Percentiles rank a stretch among this genome's conserved stretches.
These are phyloP conservation scores for Pitta sordida DNA, from an alignment of 2,113 vertebrate species.

Conservation along the genomic window DNA sequence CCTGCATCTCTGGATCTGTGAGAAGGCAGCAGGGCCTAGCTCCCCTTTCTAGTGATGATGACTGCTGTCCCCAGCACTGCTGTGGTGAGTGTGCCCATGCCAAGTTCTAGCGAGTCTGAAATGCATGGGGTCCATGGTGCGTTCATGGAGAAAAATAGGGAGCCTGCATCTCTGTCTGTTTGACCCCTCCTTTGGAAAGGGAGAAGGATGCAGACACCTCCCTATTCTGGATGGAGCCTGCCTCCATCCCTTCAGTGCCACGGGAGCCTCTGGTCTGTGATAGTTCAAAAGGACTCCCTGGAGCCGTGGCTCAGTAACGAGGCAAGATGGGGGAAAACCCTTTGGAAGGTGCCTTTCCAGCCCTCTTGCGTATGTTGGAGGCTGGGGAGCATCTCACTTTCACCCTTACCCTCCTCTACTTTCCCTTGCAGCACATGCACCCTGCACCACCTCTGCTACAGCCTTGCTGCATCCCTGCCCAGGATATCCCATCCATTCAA, in stretches of 20 bases:
- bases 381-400: neutral
- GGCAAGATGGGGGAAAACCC: neutral
- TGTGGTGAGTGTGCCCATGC: neutral
- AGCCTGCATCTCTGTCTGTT: neutral
- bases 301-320: neutral
- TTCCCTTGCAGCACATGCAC: neutral
- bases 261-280: neutral
- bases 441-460: neutral
- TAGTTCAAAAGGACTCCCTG: neutral
- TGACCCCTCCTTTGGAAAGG: neutral
- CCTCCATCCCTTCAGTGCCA: neutral
- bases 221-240: neutral
- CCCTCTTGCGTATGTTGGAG: fast-evolving
- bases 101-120: neutral
- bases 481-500: neutral
- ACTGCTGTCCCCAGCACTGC: neutral
- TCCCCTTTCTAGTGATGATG: fast-evolving
- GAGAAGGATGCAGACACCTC: neutral
- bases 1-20: slow-evolving; percentile 38
- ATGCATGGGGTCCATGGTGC: fast-evolving
- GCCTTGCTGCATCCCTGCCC: neutral
- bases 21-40: neutral
- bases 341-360: neutral
- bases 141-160: neutral
- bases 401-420: neutral